These are phyloP conservation scores for Norana najaformis DNA, from an alignment of 2,888 invertebrate genomes.

Conservation along the genomic window DNA sequence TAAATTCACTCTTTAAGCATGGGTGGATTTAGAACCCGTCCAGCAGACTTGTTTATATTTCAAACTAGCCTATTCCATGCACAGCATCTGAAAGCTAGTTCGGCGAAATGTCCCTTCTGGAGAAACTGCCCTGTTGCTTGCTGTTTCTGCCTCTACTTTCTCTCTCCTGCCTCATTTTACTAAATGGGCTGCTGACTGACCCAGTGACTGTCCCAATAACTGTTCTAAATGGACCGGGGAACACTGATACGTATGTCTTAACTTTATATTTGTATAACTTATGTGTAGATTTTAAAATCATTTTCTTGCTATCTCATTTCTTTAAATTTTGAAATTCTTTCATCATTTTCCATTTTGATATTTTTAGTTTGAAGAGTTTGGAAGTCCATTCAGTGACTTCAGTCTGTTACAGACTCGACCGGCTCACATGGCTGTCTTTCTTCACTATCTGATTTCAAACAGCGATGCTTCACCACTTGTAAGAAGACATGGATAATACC, in stretches of 20 bases:
- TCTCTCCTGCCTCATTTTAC: no score
- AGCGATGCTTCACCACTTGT: conserved; percentile 78
- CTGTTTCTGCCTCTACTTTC: background rate
- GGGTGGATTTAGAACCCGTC: background rate
- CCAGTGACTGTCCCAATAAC: no score
- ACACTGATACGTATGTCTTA: no score
- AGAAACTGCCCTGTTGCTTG: background rate
- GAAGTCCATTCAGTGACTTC: conserved; percentile 82
- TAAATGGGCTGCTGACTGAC: no score
- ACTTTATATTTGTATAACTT: background rate
- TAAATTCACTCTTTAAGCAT: background rate
- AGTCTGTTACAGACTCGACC: conserved; percentile 80
- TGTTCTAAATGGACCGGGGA: no score
- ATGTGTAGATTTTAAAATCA: background rate
- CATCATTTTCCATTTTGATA: background rate
- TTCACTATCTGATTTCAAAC: conserved; percentile 85
- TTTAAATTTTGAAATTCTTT: background rate
- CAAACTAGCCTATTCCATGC: background rate
- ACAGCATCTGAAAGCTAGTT: background rate
- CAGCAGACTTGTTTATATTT: background rate
- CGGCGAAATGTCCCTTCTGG: background rate
- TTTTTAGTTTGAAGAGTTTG: conserved; percentile 79
- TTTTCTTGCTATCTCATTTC: background rate
- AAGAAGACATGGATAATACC: conserved; percentile 54
- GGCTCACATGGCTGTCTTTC: conserved; percentile 89